phyloP scores from a whole-genome alignment of 2,888 invertebrate genomes.

The Limnephilus auricula region DNA sequence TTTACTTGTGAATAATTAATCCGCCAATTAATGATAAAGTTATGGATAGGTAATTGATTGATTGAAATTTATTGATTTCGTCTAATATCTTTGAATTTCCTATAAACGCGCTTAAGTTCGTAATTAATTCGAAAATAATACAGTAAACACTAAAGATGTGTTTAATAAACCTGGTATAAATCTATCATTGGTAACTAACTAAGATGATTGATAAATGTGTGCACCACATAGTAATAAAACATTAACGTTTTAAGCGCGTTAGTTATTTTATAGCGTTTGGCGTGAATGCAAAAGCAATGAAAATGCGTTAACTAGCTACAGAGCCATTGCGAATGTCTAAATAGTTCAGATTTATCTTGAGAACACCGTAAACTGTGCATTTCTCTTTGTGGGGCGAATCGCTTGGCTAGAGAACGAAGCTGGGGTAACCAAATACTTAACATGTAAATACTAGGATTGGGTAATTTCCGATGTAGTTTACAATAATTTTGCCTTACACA shows the following conservation, averaged over 20 bases:
- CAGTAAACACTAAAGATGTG: background rate
- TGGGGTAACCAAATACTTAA: background rate
- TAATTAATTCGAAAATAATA: background rate
- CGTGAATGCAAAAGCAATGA: slow-evolving; percentile 9
- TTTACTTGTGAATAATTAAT: no score
- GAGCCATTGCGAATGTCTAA: background rate
- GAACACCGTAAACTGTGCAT: background rate
- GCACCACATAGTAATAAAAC: background rate
- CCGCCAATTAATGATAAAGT: no score
- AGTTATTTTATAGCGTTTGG: background rate
- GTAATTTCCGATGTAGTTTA: background rate
- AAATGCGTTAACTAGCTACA: background rate
- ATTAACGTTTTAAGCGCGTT: background rate
- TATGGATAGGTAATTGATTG: background rate
- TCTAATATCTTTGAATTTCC: background rate
- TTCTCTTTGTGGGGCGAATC: background rate
- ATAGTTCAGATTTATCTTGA: background rate
- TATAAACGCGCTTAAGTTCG: no score
- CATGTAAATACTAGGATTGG: background rate
- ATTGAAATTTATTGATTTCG: background rate
- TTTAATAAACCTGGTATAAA: background rate
- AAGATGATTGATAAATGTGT: background rate
- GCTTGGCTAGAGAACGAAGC: background rate
- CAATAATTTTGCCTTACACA: background rate
- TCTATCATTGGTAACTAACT: background rate